Evolutionary conservation across 1,140 invertebrate genomes (phyloP), one percentile per base, ranked within the genome.

Genomic region (Scylla paramamosain): DNA sequence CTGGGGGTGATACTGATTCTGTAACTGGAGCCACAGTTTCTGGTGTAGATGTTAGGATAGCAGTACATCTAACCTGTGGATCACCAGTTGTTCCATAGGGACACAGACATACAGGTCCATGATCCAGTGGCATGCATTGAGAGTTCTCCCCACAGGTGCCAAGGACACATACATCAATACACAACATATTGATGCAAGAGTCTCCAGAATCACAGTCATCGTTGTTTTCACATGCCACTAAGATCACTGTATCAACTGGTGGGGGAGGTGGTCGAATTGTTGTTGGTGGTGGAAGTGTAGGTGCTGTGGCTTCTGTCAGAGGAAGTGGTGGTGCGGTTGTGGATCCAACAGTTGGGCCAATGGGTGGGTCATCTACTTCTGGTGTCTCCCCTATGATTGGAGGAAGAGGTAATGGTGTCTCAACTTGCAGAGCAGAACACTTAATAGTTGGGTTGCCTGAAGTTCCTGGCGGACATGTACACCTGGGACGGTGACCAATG

Each of bases 81-180:
- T 96, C 93, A n/a, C 96, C 96, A 8, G 93, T 94, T 32, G 94
- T 96, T 52, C 96, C 96, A 95, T 91, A 93, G 59, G 93, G 96
- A 59, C 96, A 96, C 25, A 95, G 31, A 29, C 93, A 91, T 20
- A 95, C 93, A 82, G 96, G 94, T 48, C 89, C 86, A 67, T 96
- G 96, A 77, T 96, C 94, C 29, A 93, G 82, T 20, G 96, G 96
- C 32, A 96, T 95, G 92, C 97, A 97, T 32, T 96, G 95, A 25
- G 97, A 96, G 97, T 96, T 96, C 1, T 77, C 96, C 83, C 96
- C 97, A 97, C 97, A 97, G 46, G 98, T 97, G 92, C 98, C 98
- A 94, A 96, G 96, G 48, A 97, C 97, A 96, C 98, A 99, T 88
- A 98, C 98, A 97, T 98, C 98, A 94, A 97, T 97, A 96, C 98